Percentiles rank a stretch among this genome's conserved stretches.
Evolutionary conservation across 2,888 invertebrate genomes (phyloP).

Genomic region (Acleris sparsana): DNA sequence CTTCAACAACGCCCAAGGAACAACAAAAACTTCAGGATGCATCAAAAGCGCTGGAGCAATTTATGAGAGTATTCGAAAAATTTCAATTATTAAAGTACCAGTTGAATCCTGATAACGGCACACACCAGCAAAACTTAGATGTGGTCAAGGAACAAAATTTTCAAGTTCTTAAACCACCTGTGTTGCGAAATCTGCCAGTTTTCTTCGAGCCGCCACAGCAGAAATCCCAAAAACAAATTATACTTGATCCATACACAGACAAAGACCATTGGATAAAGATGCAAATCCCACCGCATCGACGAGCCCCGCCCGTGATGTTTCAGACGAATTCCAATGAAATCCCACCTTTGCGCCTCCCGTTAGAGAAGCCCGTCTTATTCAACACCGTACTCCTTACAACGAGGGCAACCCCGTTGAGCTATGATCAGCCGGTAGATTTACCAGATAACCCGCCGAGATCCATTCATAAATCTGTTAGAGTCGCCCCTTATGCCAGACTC

Average conservation of each 20-base stretch:
- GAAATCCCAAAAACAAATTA: background rate
- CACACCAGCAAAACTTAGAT: no score
- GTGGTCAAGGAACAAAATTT: no score
- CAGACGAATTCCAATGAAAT: slow-evolving; percentile 69
- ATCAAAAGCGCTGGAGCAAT: slow-evolving; percentile 50
- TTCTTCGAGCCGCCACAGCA: background rate
- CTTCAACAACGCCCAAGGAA: slow-evolving; percentile 22
- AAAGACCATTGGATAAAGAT: background rate
- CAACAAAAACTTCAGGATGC: slow-evolving; percentile 39
- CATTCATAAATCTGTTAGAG: background rate
- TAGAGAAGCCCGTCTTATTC: slow-evolving; percentile 48
- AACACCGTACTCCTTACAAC: slow-evolving; percentile 60
- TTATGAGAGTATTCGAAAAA: slow-evolving; percentile 58
- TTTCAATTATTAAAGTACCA: slow-evolving; percentile 48
- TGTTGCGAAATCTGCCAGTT: no score
- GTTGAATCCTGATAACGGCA: slow-evolving; percentile 34
- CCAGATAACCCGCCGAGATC: no score
- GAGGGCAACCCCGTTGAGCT: slow-evolving; percentile 1
- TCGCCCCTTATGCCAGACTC: slow-evolving; percentile 6
- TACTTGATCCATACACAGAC: slow-evolving; percentile 2
- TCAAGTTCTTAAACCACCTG: no score
- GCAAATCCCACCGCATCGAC: slow-evolving; percentile 21
- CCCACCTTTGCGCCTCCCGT: slow-evolving; percentile 59
- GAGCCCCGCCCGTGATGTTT: slow-evolving; percentile 51
- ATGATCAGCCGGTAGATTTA: no score